Percentiles rank a stretch among this genome's conserved stretches.
Conservation (phyloP, 2,888 invertebrate species). For the Luperina nickerlii region DNA sequence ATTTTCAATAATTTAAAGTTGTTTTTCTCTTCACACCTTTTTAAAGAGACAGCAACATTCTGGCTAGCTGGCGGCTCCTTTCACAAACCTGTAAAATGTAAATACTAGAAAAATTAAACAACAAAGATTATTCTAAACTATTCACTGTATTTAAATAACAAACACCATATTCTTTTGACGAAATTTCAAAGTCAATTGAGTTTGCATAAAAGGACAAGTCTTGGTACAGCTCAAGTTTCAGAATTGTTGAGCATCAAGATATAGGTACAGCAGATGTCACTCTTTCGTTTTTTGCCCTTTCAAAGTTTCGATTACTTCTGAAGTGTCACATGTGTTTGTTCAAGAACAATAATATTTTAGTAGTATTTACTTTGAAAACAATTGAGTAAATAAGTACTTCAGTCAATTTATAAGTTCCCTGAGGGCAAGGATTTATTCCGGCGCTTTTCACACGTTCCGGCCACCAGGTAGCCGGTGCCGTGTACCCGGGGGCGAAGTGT, state of each 20-base stretch:
- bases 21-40: background rate
- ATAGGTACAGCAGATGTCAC: conserved; percentile 37
- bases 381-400: background rate
- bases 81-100: conserved; percentile 22
- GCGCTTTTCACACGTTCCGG: too few relatives aligned
- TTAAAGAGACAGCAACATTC: background rate
- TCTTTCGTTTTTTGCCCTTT: conserved; percentile 32
- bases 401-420: background rate
- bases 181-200: conserved; percentile 26
- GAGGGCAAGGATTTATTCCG: background rate
- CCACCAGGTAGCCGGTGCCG: too few relatives aligned
- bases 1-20: background rate
- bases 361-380: background rate
- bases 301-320: background rate
- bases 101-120: conserved; percentile 7
- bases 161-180: conserved; percentile 13
- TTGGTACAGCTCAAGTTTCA: conserved; percentile 33
- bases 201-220: conserved; percentile 32
- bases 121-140: conserved; percentile 28
- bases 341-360: background rate
- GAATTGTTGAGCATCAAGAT: background rate
- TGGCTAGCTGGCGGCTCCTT: background rate
- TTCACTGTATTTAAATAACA: conserved; percentile 23
- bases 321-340: background rate
- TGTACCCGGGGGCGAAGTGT: too few relatives aligned